Evolutionary conservation across 2,113 vertebrate genomes (phyloP).

Genomic region (Typhlomys cinereus): DNA sequence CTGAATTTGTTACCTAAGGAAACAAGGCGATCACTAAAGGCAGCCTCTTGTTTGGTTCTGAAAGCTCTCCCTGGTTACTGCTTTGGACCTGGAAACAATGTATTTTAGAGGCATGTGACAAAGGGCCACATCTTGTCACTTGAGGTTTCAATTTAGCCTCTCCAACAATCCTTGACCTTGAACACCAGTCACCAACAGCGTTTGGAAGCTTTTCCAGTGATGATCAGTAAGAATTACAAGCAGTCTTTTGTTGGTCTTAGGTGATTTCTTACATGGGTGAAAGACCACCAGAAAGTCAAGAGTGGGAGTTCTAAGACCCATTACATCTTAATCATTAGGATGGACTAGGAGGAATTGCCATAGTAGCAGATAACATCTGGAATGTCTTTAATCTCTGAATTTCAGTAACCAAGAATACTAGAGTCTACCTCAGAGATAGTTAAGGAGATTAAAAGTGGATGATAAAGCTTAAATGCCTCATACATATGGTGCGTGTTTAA

Average conservation of each 20-base stretch:
- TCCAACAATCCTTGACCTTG: background rate
- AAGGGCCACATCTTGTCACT: background rate
- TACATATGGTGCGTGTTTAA: background rate
- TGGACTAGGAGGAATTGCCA: background rate
- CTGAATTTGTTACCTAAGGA: background rate
- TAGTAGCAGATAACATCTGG: constrained; percentile 12
- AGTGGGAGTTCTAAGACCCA: background rate
- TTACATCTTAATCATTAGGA: constrained; percentile 9
- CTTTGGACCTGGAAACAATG: background rate
- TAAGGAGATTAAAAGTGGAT: background rate
- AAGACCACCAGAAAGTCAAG: background rate
- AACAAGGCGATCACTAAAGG: background rate
- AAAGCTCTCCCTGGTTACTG: background rate
- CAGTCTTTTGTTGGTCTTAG: background rate
- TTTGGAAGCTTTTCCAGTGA: no score
- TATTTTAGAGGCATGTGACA: constrained; percentile 5
- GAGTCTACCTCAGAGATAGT: background rate
- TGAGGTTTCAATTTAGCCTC: background rate
- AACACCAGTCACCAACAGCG: no score
- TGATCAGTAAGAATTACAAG: background rate
- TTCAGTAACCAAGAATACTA: background rate
- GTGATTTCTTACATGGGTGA: background rate
- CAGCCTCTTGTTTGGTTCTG: background rate
- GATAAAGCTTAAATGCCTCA: background rate
- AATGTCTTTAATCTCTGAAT: background rate